Base-by-base conservation (phyloP, 2,797 vertebrate genomes). In the Acanthis flammea region DNA sequence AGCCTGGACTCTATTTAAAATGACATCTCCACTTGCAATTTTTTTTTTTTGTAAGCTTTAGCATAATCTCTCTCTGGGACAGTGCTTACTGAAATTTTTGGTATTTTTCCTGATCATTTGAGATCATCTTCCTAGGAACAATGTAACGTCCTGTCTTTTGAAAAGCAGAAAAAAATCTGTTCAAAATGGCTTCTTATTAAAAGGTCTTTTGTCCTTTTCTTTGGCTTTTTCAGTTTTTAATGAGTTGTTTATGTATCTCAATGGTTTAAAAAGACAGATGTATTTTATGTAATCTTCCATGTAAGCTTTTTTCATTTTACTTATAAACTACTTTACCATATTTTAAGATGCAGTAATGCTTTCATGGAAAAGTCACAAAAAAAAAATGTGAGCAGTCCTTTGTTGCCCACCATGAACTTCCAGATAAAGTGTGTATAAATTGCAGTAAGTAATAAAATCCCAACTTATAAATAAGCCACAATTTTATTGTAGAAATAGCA, bases 251-350 rank as follows among this genome's bases (percentile, higher is more conserved):
- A 97, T 97, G 50, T 96, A 97, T 97, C 95, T 98, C 86, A 85
- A 42, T 96, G 94, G 90, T 88, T 97, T 96, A 92, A 97, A 97
- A 98, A 98, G 97, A 97, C 97, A 98, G 97, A 98, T 97, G 96
- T 97, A 97, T 97, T 98, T 98, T 97, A 96, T 97, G 95, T 96
- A 97, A 97, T 96, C 96, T 97, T 97, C 96, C 95, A 94, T 96
- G 97, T 96, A 97, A 97, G 97, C 79, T 96, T 97, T 97, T 97
- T 97, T 97, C 97, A 98, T 98, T 98, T 98, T 73, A 95, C 88
- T 97, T 97, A 97, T 96, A 97, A 97, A 98, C 98, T 97, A 93
- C 97, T 98, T 98, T 98, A 97, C 97, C 97, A 97, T 96, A 97
- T 98, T 98, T 97, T 97, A 96, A 95, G 93, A 95, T 92, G 77